Base-by-base conservation (phyloP, 2,113 vertebrate species). In the Vulpes lagopus region DNA sequence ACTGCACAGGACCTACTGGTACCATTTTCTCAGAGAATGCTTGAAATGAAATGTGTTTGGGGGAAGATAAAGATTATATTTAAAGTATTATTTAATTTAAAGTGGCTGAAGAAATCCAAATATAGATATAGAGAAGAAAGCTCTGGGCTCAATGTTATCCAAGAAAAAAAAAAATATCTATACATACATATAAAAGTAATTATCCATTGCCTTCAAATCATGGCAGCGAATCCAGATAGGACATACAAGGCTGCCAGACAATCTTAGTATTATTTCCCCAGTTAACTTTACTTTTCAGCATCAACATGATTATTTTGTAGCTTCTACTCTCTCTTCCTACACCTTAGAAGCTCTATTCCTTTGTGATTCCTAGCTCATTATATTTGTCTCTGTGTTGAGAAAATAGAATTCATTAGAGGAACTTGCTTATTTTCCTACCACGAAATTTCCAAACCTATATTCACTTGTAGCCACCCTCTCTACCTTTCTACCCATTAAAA, bases 31-130 rank as follows among this genome's bases (percentile, higher is more conserved):
- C 59, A 84, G 35, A 87, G 60, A 93, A 51, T 11, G 49, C 3
- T 19, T 19, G 22, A 49, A 32, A 30, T 65, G 43, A 91, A 90
- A 87, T 38, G 67, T 55, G 3, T 87, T 74, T 73, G 19, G 11
- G 30, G 22, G 43, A 87, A 82, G 51, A 86, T 16, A 62, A 35
- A 71, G 32, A 71, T 67, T 88, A 59, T 19, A 11, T 23, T 79
- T 65, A 83, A 90, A 69, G n/a, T 3, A 73, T 82, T 89, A 78
- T 79, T 95, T 87, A 78, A 78, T 65, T 32, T n/a, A 14, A 95
- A 9, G 32, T 55, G 9, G 8, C 10, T 65, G 64, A 82, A 65
- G 43, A 90, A 86, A 76, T 20, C 5, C 57, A 94, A 78, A 30
- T 16, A 85, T 11, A 78, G 8, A 8, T 32, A 83, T 11, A 92